Conservation (phyloP, 2,113 vertebrate genomes). For the Pedetes capensis region DNA sequence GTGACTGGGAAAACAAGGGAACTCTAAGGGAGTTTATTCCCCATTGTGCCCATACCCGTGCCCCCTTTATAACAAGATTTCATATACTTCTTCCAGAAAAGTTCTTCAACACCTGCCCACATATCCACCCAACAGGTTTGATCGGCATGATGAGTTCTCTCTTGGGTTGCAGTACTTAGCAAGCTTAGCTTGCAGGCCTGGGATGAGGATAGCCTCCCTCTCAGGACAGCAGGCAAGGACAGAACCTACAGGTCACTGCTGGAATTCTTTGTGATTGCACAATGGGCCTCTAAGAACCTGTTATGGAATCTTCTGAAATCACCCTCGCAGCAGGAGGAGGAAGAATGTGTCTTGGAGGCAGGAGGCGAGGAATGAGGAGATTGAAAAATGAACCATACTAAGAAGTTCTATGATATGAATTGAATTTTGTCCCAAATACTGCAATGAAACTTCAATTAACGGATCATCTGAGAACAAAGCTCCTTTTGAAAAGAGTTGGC, state of each 20-base stretch:
- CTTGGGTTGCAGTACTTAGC: not conserved
- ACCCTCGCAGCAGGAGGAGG: not conserved
- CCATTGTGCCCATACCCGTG: not conserved
- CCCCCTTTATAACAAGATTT: conserved; percentile 10
- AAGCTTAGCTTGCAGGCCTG: not conserved
- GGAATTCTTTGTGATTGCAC: conserved; percentile 68
- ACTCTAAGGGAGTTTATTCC: not conserved
- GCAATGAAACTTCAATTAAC: conserved; percentile 27
- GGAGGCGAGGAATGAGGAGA: not conserved
- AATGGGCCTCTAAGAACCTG: conserved; percentile 63
- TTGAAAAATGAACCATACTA: not conserved
- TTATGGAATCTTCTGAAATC: conserved; percentile 64
- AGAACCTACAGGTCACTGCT: conserved; percentile 12
- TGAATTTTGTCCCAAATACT: conserved; percentile 55
- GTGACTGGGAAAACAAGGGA: not conserved
- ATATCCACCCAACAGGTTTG: conserved; percentile 72
- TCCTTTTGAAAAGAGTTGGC: conserved; percentile 37
- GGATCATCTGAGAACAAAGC: conserved; percentile 52
- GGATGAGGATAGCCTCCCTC: not conserved
- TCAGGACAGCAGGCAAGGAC: not conserved
- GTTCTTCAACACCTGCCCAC: conserved; percentile 73
- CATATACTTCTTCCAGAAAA: conserved; percentile 73
- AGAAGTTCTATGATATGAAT: not conserved
- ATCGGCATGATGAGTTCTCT: conserved; percentile 41
- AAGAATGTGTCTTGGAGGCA: not conserved